These are phyloP conservation scores for Thaumatotibia leucotreta DNA, from an alignment of 1,140 invertebrate genomes.

Conservation along the genomic window DNA sequence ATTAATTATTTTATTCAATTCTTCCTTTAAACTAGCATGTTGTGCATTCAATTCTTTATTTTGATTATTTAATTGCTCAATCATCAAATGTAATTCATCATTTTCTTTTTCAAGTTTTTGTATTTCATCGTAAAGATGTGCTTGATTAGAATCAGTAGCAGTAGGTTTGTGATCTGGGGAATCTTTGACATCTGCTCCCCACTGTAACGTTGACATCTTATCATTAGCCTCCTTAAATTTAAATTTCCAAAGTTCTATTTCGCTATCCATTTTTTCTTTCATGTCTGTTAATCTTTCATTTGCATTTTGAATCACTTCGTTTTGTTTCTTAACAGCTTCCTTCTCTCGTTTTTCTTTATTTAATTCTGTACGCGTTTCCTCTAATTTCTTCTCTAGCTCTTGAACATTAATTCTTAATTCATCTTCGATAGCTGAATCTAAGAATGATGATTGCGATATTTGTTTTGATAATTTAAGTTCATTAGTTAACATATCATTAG, in stretches of 20 bases:
- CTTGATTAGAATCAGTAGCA: constrained; percentile 10
- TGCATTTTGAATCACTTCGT: constrained; percentile 85
- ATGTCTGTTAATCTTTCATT: constrained; percentile 87
- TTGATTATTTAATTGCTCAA: constrained; percentile 70
- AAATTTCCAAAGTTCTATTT: constrained; percentile 82
- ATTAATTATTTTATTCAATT: constrained; percentile 36
- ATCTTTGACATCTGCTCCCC: constrained; percentile 65
- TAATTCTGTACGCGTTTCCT: constrained; percentile 76
- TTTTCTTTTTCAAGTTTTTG: constrained; percentile 82
- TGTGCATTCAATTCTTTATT: constrained; percentile 46
- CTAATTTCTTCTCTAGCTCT: constrained; percentile 80
- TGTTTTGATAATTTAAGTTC: constrained; percentile 77
- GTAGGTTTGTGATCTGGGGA: constrained; percentile 22
- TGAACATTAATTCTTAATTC: constrained; percentile 83
- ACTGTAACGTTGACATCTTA: constrained; percentile 80
- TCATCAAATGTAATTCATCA: constrained; percentile 82
- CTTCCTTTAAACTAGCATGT: constrained; percentile 31
- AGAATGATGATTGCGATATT: constrained; percentile 78
- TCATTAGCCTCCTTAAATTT: constrained; percentile 81
- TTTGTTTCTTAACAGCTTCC: constrained; percentile 80
- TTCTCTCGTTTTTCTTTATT: constrained; percentile 81
- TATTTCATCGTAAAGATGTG: constrained; percentile 76
- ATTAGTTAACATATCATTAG: constrained; percentile 79
- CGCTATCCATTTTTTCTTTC: constrained; percentile 87
- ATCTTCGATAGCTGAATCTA: constrained; percentile 85